Percentiles rank a stretch among this genome's conserved stretches.
These are phyloP conservation scores for Takifugu ocellatus DNA, from an alignment of 2,797 vertebrate genomes.

Conservation along the genomic window DNA sequence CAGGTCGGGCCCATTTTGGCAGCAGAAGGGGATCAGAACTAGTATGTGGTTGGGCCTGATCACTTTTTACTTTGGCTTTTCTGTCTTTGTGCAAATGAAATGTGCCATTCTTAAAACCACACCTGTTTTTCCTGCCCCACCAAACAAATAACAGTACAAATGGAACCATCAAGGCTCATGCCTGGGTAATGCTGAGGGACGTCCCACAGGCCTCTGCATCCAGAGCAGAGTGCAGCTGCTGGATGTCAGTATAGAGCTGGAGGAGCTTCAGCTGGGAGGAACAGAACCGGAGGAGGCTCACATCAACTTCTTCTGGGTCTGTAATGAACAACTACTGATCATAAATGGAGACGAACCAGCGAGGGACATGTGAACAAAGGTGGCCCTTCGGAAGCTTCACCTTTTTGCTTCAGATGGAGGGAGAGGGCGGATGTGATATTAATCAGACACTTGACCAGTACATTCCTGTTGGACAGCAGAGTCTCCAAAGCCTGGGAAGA, in stretches of 20 bases:
- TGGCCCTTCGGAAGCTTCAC: conserved; percentile 57
- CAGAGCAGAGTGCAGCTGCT: conserved; percentile 73
- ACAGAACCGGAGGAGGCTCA: conserved; percentile 85
- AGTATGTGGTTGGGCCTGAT: too few species aligned
- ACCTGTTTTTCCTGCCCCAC: too few species aligned
- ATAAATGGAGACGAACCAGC: neutral
- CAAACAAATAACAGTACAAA: too few species aligned
- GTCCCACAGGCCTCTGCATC: conserved; percentile 72
- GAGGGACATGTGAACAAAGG: too few species aligned
- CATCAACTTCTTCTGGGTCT: conserved; percentile 88
- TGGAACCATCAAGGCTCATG: too few species aligned
- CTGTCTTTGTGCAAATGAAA: too few species aligned
- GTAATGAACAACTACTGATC: neutral
- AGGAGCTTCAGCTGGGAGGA: conserved; percentile 85
- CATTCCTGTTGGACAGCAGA: conserved; percentile 81
- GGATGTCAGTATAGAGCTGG: conserved; percentile 86
- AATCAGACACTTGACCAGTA: conserved; percentile 84
- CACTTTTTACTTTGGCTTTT: too few species aligned
- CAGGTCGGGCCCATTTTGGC: too few species aligned
- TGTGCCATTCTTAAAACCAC: too few species aligned
- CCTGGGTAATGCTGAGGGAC: neutral
- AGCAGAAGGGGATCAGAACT: too few species aligned
- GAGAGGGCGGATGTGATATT: conserved; percentile 81
- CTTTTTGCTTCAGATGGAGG: conserved; percentile 84
- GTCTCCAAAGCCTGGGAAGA: conserved; percentile 88